Base-by-base conservation (phyloP, 2,888 invertebrate species). In the Agriopis marginaria region DNA sequence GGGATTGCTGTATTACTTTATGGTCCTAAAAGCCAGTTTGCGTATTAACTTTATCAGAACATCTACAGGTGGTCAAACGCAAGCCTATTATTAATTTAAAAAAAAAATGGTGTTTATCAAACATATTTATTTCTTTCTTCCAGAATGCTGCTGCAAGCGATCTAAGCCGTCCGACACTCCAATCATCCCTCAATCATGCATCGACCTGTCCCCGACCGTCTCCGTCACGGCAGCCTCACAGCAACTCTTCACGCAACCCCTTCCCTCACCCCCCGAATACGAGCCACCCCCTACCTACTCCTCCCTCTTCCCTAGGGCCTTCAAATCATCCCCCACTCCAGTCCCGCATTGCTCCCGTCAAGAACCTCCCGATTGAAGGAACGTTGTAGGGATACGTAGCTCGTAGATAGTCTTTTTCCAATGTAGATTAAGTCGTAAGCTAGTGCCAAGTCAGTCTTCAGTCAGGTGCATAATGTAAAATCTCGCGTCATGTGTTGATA, bases 271-370 rank as follows among this genome's bases (percentile, higher is more conserved):
- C 0, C 96, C 96, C 4, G 95, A 96, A 77, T 96, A 96, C 84
- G 96, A 96, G 71, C 95, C 96, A 2, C 94, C 94, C 3, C 96
- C 96, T 0, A 95, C 96, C 0, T 96, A 96, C 84, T 95, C 95
- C 58, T 95, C 95, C 0, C 90, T 96, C 2, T 96, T 96, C 88
- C 96, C 96, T 0, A 83, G 92, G 63, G 91, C 91, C 53, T 92
- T 88, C 84, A 94, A 94, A 75, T 90, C 91, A 2, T 89, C 91
- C 47, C 90, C 93, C 1, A 89, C 92, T 0, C 92, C 93, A 0
- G 86, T 92, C 5, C 91, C 93, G 39, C 93, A 93, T 81, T 92
- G 93, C 91, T 93, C 93, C 1, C 92, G 92, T 75, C 89, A 93
- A 51, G 85, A 90, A 62, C 92, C 91, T 0, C 91, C 92, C n/a